Evolutionary conservation across 1,140 invertebrate species (phyloP), one percentile per base, ranked within the genome.

Genomic region (Pemphigus obesinymphae): DNA sequence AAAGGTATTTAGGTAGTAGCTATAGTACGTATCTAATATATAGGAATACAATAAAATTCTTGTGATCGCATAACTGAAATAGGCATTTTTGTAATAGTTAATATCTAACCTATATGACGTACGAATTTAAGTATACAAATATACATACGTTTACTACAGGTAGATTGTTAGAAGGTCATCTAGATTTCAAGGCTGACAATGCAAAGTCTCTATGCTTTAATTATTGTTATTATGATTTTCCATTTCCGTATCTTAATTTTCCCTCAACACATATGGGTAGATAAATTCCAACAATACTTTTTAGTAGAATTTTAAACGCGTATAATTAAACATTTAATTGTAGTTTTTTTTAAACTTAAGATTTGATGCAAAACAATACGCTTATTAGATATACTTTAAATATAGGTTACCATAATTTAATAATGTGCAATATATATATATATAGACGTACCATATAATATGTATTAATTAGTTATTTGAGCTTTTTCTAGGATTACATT

Each of bases 211-310:
- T 72, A 48, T 40, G 48, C 48, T 20, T 1, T 31, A 31, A 50
- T 31, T 50, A 31, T 73, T 50, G 45, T 13, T 45, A 31, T 11
- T 10, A n/a, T 70, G 15, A 43, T 70, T 70, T 70, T 50, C 45
- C 20, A 73, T 73, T 73, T 73, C 70, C 70, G 70, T 73, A 73
- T 50, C n/a, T 50, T 50, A 4, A 31, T 73, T 48, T 73, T 73
- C 17, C 6, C 43, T 31, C 45, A 10, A 26, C 53, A 55, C 26
- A 55, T 26, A 11, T 53, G 26, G 17, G 2, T 63, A 45, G 1
- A 31, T 31, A 3, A 11, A 0, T 55, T 55, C 3, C 5, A 53
- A 53, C 50, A 63, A 63, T 34, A 34, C 13, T 34, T 31, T 20
- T 31, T 17, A 63, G 3, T 23, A 8, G 4, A 23, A 23, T 55